Evolutionary conservation across 2,113 vertebrate genomes (phyloP).

Genomic region (Maccullochella peelii): DNA sequence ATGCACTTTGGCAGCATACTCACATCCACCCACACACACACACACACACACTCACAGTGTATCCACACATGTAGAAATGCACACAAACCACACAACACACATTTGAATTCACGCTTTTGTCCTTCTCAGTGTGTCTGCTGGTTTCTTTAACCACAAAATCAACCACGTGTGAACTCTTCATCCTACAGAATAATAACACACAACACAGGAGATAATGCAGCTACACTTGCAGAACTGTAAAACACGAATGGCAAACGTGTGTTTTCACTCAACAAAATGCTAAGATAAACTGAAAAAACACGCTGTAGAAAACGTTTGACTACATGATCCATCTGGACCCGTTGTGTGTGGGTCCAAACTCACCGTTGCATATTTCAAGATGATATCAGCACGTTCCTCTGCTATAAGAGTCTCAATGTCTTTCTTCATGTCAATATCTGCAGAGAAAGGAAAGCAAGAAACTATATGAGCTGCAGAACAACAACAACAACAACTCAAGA

Average conservation of each 20-base stretch:
- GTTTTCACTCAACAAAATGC: not conserved
- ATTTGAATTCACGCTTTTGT: not conserved
- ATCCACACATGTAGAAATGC: slow-evolving; percentile 24
- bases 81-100: slow-evolving; percentile 24
- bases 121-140: not conserved
- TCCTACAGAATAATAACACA: slow-evolving; percentile 38
- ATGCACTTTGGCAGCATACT: slow-evolving; percentile 23
- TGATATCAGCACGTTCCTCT: slow-evolving; percentile 91
- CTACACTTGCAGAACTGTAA: not conserved
- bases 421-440: slow-evolving; percentile 95
- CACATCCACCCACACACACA: slow-evolving; percentile 38
- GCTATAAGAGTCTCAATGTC: slow-evolving; percentile 91
- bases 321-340: not conserved
- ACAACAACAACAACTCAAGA: not conserved
- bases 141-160: slow-evolving; percentile 30
- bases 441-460: slow-evolving; percentile 20
- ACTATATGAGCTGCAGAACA: not conserved
- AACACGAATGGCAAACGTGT: not conserved
- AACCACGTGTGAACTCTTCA: slow-evolving; percentile 27
- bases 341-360: slow-evolving; percentile 35
- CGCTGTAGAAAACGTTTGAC: too few species aligned
- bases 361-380: slow-evolving; percentile 92
- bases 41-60: slow-evolving; percentile 5
- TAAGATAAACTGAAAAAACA: too few species aligned
- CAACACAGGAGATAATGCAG: not conserved